Percentiles rank a stretch among this genome's conserved stretches.
These are phyloP conservation scores for Etheostoma nigrum DNA, from an alignment of 2,797 vertebrate genomes.

Conservation along the genomic window DNA sequence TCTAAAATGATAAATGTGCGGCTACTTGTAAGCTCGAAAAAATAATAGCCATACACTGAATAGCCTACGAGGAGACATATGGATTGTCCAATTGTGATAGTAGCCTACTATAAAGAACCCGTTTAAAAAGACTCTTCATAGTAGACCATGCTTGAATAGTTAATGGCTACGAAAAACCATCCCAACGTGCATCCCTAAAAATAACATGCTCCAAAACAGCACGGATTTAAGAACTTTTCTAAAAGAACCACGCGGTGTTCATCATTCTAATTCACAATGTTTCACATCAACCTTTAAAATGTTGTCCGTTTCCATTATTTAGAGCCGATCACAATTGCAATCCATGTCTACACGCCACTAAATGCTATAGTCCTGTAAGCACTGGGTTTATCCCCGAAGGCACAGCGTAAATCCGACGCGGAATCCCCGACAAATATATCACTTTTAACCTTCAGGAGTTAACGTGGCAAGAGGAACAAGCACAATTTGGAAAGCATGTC, in stretches of 20 bases:
- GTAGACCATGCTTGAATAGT: conserved; percentile 7
- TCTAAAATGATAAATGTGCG: neutral
- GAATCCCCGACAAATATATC: conserved; percentile 38
- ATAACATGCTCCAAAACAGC: neutral
- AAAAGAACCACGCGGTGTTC: neutral
- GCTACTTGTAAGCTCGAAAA: neutral
- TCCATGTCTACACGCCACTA: conserved; percentile 15
- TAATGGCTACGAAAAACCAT: neutral
- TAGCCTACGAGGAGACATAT: neutral
- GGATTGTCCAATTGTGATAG: neutral
- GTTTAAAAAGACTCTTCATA: conserved; percentile 1
- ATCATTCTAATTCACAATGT: neutral
- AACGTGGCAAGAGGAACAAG: conserved; percentile 24
- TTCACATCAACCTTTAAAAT: neutral
- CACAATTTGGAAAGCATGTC: conserved; percentile 31
- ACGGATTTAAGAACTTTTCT: conserved; percentile 32
- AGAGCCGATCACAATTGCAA: conserved; percentile 18
- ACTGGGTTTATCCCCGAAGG: conserved; percentile 30
- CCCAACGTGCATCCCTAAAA: conserved; percentile 19
- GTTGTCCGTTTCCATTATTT: conserved; percentile 18
- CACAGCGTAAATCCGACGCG: conserved; percentile 41
- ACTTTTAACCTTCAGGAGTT: conserved; percentile 59
- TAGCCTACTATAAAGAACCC: neutral
- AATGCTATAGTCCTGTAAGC: conserved; percentile 1
- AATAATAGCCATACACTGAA: neutral